Percentiles rank a stretch among this genome's conserved stretches.
phyloP scores from a whole-genome alignment of 2,888 invertebrate genomes.

The Microdon myrmicae region DNA sequence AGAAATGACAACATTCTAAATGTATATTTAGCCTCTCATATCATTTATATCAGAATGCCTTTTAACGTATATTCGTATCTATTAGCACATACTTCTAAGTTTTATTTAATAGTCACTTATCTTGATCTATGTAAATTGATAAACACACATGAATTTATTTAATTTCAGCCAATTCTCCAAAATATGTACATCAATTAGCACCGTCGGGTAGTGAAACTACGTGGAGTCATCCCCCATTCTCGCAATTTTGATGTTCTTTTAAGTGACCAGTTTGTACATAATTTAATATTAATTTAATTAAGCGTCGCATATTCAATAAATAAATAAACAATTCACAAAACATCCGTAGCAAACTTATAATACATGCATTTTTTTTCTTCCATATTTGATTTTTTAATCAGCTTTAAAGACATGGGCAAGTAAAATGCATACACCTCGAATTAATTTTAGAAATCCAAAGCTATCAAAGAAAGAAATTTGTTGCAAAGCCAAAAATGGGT shows the following conservation, averaged over 20 bases:
- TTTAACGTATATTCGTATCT: too few species aligned
- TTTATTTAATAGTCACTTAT: too few species aligned
- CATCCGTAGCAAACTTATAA: too few species aligned
- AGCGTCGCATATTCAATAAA: slow-evolving; percentile 41
- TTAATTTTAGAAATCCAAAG: slow-evolving; percentile 22
- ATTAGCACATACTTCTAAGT: too few species aligned
- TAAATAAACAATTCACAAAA: slow-evolving; percentile 21
- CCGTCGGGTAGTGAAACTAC: slow-evolving; percentile 25
- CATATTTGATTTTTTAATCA: slow-evolving; percentile 20
- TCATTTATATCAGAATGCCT: too few species aligned
- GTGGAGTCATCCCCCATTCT: slow-evolving; percentile 39
- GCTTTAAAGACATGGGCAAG: slow-evolving; percentile 21
- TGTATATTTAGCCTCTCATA: too few species aligned
- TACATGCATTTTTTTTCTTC: too few species aligned
- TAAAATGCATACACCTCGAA: slow-evolving; percentile 26
- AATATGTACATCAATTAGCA: slow-evolving; percentile 37
- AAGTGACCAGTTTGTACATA: slow-evolving; percentile 44
- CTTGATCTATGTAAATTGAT: too few species aligned
- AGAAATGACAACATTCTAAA: too few species aligned
- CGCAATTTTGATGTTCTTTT: slow-evolving; percentile 43
- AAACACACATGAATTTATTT: slow-evolving; percentile 2
- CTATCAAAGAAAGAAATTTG: slow-evolving; percentile 24
- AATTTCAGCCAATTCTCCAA: slow-evolving; percentile 33
- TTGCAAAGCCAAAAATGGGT: slow-evolving; percentile 19
- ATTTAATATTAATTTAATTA: slow-evolving; percentile 34